Evolutionary conservation across 2,888 invertebrate species (phyloP).

Genomic region (Ophioninae sp.): DNA sequence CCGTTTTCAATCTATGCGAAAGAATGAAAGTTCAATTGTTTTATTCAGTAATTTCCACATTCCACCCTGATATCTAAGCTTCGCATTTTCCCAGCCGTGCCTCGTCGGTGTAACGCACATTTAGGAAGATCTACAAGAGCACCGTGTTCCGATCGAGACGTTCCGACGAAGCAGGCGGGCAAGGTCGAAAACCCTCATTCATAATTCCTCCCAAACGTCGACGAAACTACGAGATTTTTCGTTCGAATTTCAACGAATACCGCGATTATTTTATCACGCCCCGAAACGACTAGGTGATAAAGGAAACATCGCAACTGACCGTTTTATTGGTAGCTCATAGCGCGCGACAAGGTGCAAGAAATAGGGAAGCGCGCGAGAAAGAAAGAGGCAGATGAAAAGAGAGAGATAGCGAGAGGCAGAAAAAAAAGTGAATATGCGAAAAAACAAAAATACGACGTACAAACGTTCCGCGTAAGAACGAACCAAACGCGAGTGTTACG

Average conservation of each 20-base stretch:
- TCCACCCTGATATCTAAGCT: neutral
- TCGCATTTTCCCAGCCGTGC: neutral
- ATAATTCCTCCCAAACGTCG: neutral
- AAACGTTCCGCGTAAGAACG: neutral
- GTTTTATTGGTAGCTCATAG: constrained; percentile 14
- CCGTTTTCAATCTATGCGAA: constrained; percentile 71
- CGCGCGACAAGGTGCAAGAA: neutral
- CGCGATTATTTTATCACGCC: neutral
- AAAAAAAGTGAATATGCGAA: neutral
- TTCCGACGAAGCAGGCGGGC: too few species aligned
- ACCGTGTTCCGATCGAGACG: too few species aligned
- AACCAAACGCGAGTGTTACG: neutral
- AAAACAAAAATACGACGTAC: neutral
- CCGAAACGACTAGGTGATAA: neutral
- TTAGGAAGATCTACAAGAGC: neutral
- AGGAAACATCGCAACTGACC: constrained; percentile 53
- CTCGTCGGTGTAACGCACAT: neutral
- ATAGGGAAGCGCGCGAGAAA: neutral
- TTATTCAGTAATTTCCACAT: neutral
- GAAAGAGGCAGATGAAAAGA: neutral
- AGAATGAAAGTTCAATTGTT: neutral
- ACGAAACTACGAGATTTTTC: neutral
- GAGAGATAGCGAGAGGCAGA: neutral
- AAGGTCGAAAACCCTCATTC: neutral
- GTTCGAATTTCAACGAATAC: neutral